A percentile compares a stretch with the other conserved stretches of the same genome.
These are phyloP conservation scores for Rhingia rostrata DNA, from an alignment of 2,888 invertebrate genomes.

Conservation along the genomic window DNA sequence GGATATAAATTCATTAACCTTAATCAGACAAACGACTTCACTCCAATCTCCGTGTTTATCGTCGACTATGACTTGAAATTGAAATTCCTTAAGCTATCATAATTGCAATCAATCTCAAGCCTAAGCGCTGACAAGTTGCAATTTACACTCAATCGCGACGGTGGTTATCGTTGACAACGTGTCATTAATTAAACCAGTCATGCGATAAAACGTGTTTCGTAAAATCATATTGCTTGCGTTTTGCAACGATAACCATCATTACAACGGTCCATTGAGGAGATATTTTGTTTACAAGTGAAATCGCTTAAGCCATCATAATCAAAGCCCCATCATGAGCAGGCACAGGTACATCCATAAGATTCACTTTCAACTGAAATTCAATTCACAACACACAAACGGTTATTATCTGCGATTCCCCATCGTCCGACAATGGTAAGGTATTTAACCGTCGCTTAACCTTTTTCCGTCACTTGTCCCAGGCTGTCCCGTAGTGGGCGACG, in stretches of 20 bases:
- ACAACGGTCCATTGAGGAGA: background rate
- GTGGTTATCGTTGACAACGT: constrained; percentile 7
- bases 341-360: constrained; percentile 26
- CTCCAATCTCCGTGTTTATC: too few species aligned
- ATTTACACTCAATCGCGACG: constrained; percentile 23
- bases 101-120: background rate
- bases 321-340: background rate
- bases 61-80: background rate
- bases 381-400: constrained; percentile 8
- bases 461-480: constrained; percentile 1
- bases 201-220: background rate
- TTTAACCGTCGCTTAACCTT: constrained; percentile 35
- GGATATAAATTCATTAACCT: too few species aligned
- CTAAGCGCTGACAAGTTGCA: constrained; percentile 6
- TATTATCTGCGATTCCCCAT: constrained; percentile 18
- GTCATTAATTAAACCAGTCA: constrained; percentile 15
- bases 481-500: constrained; percentile 12
- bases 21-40: too few species aligned
- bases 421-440: background rate
- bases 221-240: background rate
- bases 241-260: background rate
- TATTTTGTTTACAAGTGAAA: constrained; percentile 9
- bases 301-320: background rate
- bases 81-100: background rate
- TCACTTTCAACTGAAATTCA: constrained; percentile 22